Percentiles rank a stretch among this genome's conserved stretches.
These are phyloP conservation scores for Frankliniella intonsa DNA, from an alignment of 2,888 invertebrate species.

Conservation along the genomic window DNA sequence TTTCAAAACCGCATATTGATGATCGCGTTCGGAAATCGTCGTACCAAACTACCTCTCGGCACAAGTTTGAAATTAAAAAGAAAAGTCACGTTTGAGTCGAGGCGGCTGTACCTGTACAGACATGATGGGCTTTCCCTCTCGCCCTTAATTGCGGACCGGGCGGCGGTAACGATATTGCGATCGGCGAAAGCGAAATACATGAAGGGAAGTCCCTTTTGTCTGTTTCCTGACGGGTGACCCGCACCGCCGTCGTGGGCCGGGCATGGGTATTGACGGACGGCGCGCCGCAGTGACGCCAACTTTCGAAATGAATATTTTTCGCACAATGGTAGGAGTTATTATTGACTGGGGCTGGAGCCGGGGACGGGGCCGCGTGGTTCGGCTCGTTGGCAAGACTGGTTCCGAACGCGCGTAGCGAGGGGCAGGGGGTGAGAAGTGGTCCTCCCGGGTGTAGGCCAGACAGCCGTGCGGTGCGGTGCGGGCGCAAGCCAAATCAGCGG, in stretches of 20 bases:
- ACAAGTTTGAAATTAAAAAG: too few species aligned
- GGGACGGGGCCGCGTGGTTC: background rate
- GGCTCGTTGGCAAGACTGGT: background rate
- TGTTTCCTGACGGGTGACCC: background rate
- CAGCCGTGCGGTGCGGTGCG: too few species aligned
- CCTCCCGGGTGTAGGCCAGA: too few species aligned
- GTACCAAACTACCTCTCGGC: too few species aligned
- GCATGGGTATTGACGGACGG: background rate
- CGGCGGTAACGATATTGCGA: background rate
- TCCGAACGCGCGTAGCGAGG: background rate
- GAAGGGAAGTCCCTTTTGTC: background rate
- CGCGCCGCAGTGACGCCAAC: background rate
- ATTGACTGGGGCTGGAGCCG: background rate
- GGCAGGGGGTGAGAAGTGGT: too few species aligned
- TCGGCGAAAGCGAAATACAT: background rate
- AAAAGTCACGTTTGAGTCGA: too few species aligned
- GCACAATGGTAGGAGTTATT: slow-evolving; percentile 13
- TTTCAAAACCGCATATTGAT: too few species aligned
- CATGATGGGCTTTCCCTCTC: background rate
- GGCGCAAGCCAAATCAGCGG: too few species aligned
- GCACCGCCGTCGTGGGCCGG: background rate
- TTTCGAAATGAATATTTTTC: slow-evolving; percentile 18
- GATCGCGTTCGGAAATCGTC: too few species aligned
- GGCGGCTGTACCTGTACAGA: too few species aligned
- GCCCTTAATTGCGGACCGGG: background rate